These are phyloP conservation scores for Drosophila repleta DNA, from an alignment of 1,140 invertebrate genomes.

Conservation along the genomic window DNA sequence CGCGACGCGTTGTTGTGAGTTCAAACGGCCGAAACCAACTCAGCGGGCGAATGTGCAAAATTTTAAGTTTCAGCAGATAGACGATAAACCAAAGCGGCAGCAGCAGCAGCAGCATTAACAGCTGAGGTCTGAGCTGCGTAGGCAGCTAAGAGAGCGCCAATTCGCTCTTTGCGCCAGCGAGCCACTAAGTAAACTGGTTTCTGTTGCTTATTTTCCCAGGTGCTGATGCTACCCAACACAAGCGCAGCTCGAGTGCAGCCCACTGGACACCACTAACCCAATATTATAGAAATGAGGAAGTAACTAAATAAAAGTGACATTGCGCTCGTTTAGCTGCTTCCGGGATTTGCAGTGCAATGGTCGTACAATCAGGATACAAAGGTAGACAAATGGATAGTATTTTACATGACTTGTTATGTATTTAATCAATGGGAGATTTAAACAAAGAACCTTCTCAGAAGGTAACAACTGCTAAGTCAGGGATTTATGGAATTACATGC, in stretches of 20 bases:
- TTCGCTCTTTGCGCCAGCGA: conserved; percentile 36
- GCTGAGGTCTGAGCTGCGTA: conserved; percentile 50
- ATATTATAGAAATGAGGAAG: conserved; percentile 69
- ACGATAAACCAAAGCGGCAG: conserved; percentile 24
- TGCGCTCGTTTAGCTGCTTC: conserved; percentile 37
- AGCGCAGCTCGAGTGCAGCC: conserved; percentile 23
- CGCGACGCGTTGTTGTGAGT: conserved; percentile 51
- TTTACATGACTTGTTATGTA: conserved; percentile 72
- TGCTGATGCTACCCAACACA: conserved; percentile 3
- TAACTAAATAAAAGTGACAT: conserved; percentile 15
- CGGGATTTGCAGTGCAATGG: conserved; percentile 45
- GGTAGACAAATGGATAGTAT: conserved; percentile 6
- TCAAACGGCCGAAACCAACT: conserved; percentile 59
- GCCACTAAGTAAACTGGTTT: conserved; percentile 47
- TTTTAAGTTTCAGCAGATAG: conserved; percentile 55
- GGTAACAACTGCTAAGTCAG: conserved; percentile 32
- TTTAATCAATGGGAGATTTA: conserved; percentile 78
- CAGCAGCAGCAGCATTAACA: conserved; percentile 28
- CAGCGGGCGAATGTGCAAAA: conserved; percentile 69
- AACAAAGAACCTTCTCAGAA: conserved; percentile 66
- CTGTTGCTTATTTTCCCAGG: conserved; percentile 3
- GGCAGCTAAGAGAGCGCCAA: conserved; percentile 52
- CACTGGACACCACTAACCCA: conserved; percentile 54
- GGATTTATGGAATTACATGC: conserved; percentile 10
- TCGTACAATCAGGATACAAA: conserved; percentile 37